Conservation (phyloP, 2,797 vertebrate species). For the Thamnophis elegans region DNA sequence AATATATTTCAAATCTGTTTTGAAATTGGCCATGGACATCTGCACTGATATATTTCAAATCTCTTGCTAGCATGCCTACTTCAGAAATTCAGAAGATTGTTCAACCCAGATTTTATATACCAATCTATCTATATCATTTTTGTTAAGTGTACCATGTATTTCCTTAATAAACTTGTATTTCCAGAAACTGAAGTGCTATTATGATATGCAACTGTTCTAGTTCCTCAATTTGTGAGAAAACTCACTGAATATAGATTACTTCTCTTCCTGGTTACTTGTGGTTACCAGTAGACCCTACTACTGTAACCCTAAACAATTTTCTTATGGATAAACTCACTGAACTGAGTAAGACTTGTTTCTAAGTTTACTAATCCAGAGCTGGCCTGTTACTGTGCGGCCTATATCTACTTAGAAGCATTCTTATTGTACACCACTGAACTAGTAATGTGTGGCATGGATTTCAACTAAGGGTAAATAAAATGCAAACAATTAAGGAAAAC, state of each 20-base stretch:
- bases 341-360: neutral
- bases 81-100: neutral
- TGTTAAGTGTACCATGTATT: neutral
- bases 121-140: neutral
- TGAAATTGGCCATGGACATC: neutral
- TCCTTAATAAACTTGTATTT: neutral
- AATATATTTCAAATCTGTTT: neutral
- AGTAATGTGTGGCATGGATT: neutral
- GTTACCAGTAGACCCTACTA: neutral
- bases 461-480: neutral
- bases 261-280: neutral
- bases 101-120: neutral
- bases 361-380: neutral
- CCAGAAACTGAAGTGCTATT: neutral
- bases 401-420: neutral
- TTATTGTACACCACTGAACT: neutral
- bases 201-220: neutral
- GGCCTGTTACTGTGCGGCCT: neutral
- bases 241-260: neutral
- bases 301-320: neutral
- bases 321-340: neutral
- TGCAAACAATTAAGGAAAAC: neutral
- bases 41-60: neutral
- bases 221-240: neutral
- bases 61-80: neutral